These are phyloP conservation scores for Eulemur coronatus DNA, from an alignment of 2,797 vertebrate genomes.

Conservation along the genomic window DNA sequence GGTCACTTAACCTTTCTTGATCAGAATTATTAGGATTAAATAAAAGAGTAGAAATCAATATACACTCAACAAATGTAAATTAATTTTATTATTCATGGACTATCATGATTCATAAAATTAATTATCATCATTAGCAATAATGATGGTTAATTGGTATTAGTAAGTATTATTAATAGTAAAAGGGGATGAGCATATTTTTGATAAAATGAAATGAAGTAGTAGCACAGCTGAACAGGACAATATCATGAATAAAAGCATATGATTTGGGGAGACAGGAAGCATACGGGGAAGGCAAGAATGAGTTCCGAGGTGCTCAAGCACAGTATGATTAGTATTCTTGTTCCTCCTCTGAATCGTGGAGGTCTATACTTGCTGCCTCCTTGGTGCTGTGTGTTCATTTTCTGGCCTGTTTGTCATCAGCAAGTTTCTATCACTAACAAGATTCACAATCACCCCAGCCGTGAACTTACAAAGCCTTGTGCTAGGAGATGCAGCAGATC, in stretches of 20 bases:
- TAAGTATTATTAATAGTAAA: background rate
- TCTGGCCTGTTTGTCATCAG: background rate
- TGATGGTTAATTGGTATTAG: background rate
- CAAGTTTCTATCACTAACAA: background rate
- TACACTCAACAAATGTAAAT: background rate
- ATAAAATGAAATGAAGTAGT: background rate
- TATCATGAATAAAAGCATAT: background rate
- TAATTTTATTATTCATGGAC: background rate
- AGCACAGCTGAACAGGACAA: background rate
- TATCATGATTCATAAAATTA: background rate
- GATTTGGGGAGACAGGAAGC: background rate
- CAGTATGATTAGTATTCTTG: accelerated
- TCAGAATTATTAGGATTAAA: background rate
- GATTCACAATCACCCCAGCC: background rate
- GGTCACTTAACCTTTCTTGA: background rate
- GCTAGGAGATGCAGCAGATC: background rate
- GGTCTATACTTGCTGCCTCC: background rate
- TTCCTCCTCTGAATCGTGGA: background rate
- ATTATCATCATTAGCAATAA: background rate
- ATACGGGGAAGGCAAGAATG: background rate
- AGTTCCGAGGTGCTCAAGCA: too few relatives aligned
- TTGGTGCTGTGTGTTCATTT: background rate
- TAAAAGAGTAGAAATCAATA: background rate
- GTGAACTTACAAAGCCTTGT: background rate
- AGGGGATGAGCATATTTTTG: background rate